These are phyloP conservation scores for Adelphocoris suturalis DNA, from an alignment of 2,888 invertebrate species.

Conservation along the genomic window DNA sequence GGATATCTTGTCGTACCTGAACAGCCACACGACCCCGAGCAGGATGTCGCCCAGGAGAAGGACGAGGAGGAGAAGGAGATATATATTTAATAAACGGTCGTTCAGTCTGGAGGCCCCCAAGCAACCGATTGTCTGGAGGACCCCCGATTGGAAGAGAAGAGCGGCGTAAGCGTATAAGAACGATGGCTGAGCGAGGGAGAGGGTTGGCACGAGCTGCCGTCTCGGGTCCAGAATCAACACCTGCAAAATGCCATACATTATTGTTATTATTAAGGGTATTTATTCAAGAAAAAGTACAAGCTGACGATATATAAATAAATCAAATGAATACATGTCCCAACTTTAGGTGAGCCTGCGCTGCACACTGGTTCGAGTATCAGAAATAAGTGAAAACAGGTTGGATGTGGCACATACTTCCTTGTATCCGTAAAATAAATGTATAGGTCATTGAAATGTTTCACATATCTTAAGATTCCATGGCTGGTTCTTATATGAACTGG, in stretches of 20 bases:
- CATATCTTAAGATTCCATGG: no score
- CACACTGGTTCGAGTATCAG: no score
- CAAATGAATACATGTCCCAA: no score
- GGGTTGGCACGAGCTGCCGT: slow-evolving; percentile 85
- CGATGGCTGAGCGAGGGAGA: slow-evolving; percentile 88
- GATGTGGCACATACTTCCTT: no score
- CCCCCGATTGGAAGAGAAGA: slow-evolving; percentile 85
- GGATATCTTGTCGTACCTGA: slow-evolving; percentile 87
- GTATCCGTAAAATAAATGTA: no score
- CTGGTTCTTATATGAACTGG: no score
- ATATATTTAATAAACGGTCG: slow-evolving; percentile 89
- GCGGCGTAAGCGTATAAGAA: slow-evolving; percentile 92
- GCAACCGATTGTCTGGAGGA: slow-evolving; percentile 86
- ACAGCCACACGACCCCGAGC: slow-evolving; percentile 91
- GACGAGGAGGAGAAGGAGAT: slow-evolving; percentile 89
- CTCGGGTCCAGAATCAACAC: slow-evolving; percentile 86
- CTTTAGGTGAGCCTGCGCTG: no score
- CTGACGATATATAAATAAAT: no score
- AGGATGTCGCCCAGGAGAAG: slow-evolving; percentile 91
- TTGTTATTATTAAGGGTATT: slow-evolving; percentile 8
- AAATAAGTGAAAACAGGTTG: no score
- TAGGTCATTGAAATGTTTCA: no score
- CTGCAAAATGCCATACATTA: slow-evolving; percentile 78
- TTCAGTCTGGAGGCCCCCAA: slow-evolving; percentile 89
- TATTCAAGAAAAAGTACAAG: no score